Evolutionary conservation across 53 echinoderm and acorn worm species (phyloP).

Genomic region (Arbacia lixula): DNA sequence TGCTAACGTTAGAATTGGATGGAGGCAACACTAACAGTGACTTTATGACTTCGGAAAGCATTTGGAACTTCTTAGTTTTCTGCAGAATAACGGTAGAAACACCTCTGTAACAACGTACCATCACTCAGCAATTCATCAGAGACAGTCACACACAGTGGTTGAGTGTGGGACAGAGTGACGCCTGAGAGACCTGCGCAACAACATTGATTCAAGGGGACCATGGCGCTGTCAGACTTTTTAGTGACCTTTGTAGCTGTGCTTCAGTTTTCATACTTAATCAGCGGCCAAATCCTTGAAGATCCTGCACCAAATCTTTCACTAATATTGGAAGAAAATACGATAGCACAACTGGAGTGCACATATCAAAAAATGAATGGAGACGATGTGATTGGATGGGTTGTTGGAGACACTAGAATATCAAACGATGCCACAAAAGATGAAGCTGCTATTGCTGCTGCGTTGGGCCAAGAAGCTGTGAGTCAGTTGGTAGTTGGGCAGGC

Average conservation of each 20-base stretch:
- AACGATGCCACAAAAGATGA: not conserved
- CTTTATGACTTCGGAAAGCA: too few species aligned
- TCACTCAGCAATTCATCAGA: too few species aligned
- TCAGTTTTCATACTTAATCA: too few species aligned
- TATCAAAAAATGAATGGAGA: not conserved
- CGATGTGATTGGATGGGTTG: constrained; percentile 42
- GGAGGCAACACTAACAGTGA: too few species aligned
- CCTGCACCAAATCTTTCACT: not conserved
- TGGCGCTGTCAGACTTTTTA: not conserved
- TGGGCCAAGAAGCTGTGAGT: not conserved
- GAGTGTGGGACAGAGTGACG: too few species aligned
- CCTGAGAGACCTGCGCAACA: too few species aligned
- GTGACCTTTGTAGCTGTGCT: not conserved
- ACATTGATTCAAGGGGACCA: not conserved
- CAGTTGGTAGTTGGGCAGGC: not conserved
- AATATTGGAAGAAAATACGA: not conserved
- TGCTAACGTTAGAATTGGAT: too few species aligned
- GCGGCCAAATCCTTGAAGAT: not conserved
- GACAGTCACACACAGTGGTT: too few species aligned
- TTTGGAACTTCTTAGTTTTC: too few species aligned
- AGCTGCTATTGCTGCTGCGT: constrained; percentile 5
- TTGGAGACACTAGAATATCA: constrained; percentile 10
- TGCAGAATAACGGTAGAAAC: too few species aligned
- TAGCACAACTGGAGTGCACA: not conserved
- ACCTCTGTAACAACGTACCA: too few species aligned